These are phyloP conservation scores for Varanus salvator DNA, from an alignment of 2,113 vertebrate species.

Conservation along the genomic window DNA sequence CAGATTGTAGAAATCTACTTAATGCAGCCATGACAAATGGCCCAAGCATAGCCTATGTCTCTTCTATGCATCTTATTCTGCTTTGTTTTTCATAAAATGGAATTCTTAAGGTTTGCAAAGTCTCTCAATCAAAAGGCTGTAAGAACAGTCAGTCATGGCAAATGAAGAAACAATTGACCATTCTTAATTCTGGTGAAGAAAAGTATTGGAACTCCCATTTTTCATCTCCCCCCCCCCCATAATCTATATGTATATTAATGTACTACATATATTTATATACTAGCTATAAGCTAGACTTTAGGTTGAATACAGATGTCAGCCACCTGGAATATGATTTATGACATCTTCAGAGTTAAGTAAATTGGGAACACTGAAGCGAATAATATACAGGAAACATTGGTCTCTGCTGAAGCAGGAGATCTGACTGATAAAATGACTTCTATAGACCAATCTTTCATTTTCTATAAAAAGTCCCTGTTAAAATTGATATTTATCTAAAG, in stretches of 20 bases:
- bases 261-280: not conserved
- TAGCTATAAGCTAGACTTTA: not conserved
- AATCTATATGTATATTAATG: conserved; percentile 1
- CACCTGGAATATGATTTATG: conserved; percentile 14
- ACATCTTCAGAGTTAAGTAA: not conserved
- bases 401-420: not conserved
- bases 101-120: not conserved
- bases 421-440: not conserved
- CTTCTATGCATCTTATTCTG: not conserved
- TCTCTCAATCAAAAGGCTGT: not conserved
- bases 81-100: not conserved
- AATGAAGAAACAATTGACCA: conserved; percentile 18
- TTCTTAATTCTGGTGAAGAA: not conserved
- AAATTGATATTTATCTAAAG: conserved; percentile 13
- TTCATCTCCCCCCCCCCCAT: not conserved
- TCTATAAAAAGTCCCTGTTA: not conserved
- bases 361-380: not conserved
- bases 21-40: not conserved
- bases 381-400: conserved; percentile 16
- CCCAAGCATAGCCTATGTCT: not conserved
- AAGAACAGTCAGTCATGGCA: not conserved
- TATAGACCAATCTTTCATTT: conserved; percentile 5
- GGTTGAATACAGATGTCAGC: not conserved
- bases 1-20: not conserved
- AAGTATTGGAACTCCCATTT: conserved; percentile 5